Conservation (phyloP, 2,113 vertebrate genomes). For the Dermatemys mawii region DNA sequence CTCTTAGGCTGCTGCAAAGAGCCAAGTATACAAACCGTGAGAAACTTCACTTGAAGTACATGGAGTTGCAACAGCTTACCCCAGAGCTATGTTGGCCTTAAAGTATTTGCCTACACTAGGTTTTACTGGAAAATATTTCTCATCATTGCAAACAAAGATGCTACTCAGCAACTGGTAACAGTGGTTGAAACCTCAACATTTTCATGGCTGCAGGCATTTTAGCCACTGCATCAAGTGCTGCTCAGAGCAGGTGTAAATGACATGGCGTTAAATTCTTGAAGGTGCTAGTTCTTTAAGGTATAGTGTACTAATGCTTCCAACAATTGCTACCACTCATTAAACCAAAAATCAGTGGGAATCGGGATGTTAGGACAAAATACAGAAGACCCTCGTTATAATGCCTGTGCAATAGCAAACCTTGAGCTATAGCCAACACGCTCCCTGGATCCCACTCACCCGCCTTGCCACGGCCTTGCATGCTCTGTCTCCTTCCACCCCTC, state of each 20-base stretch:
- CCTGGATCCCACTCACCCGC: no score
- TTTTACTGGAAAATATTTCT: neutral
- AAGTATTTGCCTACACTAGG: neutral
- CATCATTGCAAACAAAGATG: neutral
- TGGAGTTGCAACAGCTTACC: neutral
- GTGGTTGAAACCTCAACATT: rapidly evolving
- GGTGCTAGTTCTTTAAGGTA: neutral
- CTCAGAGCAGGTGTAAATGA: neutral
- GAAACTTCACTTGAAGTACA: neutral
- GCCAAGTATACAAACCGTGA: neutral
- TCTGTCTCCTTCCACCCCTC: no score
- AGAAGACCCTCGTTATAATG: no score
- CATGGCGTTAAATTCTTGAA: neutral
- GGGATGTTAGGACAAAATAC: no score
- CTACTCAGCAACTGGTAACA: neutral
- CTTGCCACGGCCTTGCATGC: no score
- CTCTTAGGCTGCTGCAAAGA: neutral
- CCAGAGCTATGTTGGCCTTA: neutral
- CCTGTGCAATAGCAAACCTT: no score
- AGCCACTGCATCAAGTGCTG: neutral
- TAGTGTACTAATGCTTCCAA: neutral
- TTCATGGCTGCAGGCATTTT: neutral
- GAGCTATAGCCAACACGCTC: no score
- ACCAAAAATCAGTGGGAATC: no score
- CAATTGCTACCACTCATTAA: neutral